Conservation (phyloP, 1,140 invertebrate species). For the Hestina assimilis region DNA sequence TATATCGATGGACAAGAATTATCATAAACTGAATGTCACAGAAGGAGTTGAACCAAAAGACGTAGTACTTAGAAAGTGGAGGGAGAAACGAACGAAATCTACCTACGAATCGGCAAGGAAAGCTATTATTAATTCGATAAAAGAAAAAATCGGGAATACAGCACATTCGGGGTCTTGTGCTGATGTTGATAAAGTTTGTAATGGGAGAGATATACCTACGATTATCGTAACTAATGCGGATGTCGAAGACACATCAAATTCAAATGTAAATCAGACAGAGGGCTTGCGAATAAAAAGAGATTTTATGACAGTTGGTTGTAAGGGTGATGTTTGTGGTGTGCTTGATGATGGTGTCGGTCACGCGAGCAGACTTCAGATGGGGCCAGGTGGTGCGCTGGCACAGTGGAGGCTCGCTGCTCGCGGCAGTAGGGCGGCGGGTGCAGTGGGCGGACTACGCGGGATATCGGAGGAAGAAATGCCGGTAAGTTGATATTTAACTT, state of each 20-base stretch:
- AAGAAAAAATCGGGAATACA: constrained; percentile 55
- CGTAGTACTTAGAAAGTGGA: constrained; percentile 59
- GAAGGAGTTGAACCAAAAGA: constrained; percentile 36
- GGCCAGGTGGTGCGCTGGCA: constrained; percentile 68
- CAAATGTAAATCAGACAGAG: constrained; percentile 51
- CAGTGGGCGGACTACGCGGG: constrained; percentile 59
- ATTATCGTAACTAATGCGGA: constrained; percentile 62
- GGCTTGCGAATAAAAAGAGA: constrained; percentile 30
- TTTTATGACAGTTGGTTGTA: constrained; percentile 31
- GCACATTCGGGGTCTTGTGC: constrained; percentile 27
- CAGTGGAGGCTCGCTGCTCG: constrained; percentile 58
- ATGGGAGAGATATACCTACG: constrained; percentile 41
- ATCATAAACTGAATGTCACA: constrained; percentile 16
- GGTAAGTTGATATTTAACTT: constrained; percentile 41
- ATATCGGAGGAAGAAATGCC: constrained; percentile 54
- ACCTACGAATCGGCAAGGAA: constrained; percentile 58
- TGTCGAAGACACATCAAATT: constrained; percentile 71
- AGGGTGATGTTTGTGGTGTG: constrained; percentile 35
- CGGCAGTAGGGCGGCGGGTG: constrained; percentile 64
- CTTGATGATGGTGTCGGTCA: constrained; percentile 53
- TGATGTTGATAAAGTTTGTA: constrained; percentile 44
- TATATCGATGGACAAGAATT: constrained; percentile 25
- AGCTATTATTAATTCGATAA: constrained; percentile 67
- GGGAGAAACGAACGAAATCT: constrained; percentile 52
- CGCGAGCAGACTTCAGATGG: constrained; percentile 67